Evolutionary conservation across 2,797 vertebrate genomes (phyloP), one percentile per base, ranked within the genome.

Genomic region (Chaetophractus vellerosus): DNA sequence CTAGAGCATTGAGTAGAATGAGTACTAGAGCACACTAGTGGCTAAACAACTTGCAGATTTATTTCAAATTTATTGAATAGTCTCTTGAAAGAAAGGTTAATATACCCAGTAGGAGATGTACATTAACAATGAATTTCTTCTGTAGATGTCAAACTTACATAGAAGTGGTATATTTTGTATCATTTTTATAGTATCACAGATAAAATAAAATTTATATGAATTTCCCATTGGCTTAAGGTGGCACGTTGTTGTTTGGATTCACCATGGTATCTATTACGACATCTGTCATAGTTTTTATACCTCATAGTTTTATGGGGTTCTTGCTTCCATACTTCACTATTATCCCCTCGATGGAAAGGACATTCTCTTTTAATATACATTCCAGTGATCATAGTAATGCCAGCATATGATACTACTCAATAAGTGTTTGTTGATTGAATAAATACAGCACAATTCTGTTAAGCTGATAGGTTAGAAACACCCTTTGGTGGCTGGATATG

Each of bases 11-110:
- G 31, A 80, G 63, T 84, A 90, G 91, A 90, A 68, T 92, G 52
- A 97, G 91, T 61, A 78, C 45, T 78, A 84, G 89, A 91, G 94
- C 72, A 94, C 10, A 36, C 45, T 93, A 95, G 90, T 80, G 72
- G 48, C 28, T 86, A 76, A 79, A 84, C 23, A 78, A 72, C 72
- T 63, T 85, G 68, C 93, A 97, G 66, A 64, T 36, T 94, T 95
- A 59, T 61, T 96, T 92, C 69, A 61, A 92, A 79, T 95, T 76
- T 92, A 48, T 59, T 86, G 79, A 86, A 74, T 63, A 64, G 21
- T 59, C 0, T 10, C 95, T 97, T 96, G 81, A 96, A 98, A 96
- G n/a, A 33, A n/a, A 89, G 63, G 64, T 96, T 95, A 91, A 95
- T 2, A 10, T 79, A 91, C 96, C 8, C 3, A 61, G 33, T 28